A percentile compares a stretch with the other conserved stretches of the same genome.
Evolutionary conservation across 2,888 invertebrate genomes (phyloP).

Genomic region (Drosophila colorata): DNA sequence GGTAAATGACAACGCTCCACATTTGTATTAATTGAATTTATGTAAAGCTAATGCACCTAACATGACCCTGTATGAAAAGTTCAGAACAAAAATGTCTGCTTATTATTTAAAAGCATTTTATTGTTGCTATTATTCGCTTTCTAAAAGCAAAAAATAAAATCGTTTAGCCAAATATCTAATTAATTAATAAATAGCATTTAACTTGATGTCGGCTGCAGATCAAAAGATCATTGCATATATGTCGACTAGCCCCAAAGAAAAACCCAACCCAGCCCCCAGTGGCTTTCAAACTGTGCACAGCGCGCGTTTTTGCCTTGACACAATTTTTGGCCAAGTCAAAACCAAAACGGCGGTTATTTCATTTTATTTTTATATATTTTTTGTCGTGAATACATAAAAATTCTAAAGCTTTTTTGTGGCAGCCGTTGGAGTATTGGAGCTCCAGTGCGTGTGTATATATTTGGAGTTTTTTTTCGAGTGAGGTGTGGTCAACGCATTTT

Average conservation of each 20-base stretch:
- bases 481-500: constrained; percentile 37
- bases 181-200: constrained; percentile 35
- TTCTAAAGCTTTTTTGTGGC: constrained; percentile 51
- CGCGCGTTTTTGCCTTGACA: constrained; percentile 69
- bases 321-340: constrained; percentile 43
- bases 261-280: constrained; percentile 55
- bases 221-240: constrained; percentile 51
- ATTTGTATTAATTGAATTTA: constrained; percentile 57
- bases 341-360: constrained; percentile 52
- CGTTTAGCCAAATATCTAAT: constrained; percentile 31
- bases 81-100: background rate
- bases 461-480: constrained; percentile 8
- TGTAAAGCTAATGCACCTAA: constrained; percentile 35
- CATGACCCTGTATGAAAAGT: background rate
- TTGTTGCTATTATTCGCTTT: constrained; percentile 12
- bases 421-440: constrained; percentile 23
- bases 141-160: constrained; percentile 9
- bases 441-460: constrained; percentile 32
- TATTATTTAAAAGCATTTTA: background rate
- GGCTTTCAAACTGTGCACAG: constrained; percentile 74
- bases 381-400: constrained; percentile 59
- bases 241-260: constrained; percentile 34
- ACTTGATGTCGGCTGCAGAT: constrained; percentile 61
- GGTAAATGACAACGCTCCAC: constrained; percentile 55
- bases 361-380: constrained; percentile 38